Evolutionary conservation across 1,140 invertebrate species (phyloP).

Genomic region (Drosophila malerkotliana): DNA sequence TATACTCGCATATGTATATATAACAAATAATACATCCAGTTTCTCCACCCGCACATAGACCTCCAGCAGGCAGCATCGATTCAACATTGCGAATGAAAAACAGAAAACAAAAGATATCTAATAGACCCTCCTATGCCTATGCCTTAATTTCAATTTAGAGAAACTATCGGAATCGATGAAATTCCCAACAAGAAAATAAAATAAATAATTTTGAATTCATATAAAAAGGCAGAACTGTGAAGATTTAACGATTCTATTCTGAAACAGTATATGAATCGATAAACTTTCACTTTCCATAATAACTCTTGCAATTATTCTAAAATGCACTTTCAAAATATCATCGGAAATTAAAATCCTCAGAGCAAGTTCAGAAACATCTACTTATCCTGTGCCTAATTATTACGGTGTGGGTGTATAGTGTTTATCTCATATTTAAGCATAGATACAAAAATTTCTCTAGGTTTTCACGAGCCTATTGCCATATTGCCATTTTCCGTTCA

Average conservation of each 20-base stretch:
- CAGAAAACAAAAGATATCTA: slow-evolving; percentile 39
- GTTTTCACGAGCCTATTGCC: slow-evolving; percentile 68
- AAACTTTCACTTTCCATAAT: neutral
- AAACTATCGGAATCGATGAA: neutral
- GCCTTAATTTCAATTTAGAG: neutral
- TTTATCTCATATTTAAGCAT: slow-evolving; percentile 41
- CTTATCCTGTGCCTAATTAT: slow-evolving; percentile 43
- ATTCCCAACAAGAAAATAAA: neutral
- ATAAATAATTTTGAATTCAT: neutral
- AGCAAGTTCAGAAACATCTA: slow-evolving; percentile 38
- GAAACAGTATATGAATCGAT: neutral
- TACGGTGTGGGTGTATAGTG: slow-evolving; percentile 12
- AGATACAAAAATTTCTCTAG: slow-evolving; percentile 69
- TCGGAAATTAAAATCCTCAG: slow-evolving; percentile 57
- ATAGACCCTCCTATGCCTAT: slow-evolving; percentile 1
- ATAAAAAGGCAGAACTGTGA: neutral
- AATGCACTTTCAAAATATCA: neutral
- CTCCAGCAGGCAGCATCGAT: slow-evolving; percentile 37
- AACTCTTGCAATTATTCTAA: neutral
- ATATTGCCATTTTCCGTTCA: slow-evolving; percentile 55
- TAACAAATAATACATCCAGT: slow-evolving; percentile 78
- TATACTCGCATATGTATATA: slow-evolving; percentile 53
- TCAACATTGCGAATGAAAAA: slow-evolving; percentile 65
- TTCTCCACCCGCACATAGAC: slow-evolving; percentile 19
- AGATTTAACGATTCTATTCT: neutral